A percentile compares a stretch with the other conserved stretches of the same genome.
These are phyloP conservation scores for Lethenteron reissneri DNA, from an alignment of 2,113 vertebrate genomes.

Conservation along the genomic window DNA sequence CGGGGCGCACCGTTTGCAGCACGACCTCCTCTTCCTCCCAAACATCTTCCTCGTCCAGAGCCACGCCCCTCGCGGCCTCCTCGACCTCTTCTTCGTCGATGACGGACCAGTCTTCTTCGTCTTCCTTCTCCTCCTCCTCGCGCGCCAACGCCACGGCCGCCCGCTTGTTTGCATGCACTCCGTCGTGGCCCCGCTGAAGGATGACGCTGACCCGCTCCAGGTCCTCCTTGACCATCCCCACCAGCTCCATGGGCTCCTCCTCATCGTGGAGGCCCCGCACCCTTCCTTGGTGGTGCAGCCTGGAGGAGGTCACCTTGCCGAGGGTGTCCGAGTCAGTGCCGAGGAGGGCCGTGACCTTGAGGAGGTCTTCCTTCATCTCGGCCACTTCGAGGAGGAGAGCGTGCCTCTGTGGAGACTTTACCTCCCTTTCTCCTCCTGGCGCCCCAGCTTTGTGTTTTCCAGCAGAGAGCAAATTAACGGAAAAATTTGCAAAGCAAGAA, in stretches of 20 bases:
- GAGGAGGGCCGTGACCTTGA: not conserved
- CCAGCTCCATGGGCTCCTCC: not conserved
- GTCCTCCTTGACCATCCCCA: not conserved
- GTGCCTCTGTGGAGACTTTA: not conserved
- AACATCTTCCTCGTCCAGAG: too few relatives aligned
- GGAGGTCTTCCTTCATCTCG: conserved; percentile 6
- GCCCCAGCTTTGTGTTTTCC: not conserved
- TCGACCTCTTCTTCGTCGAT: not conserved
- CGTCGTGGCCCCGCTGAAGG: not conserved
- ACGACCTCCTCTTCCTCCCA: too few relatives aligned
- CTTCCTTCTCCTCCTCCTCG: not conserved
- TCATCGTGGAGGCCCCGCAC: not conserved
- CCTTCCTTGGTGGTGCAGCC: not conserved
- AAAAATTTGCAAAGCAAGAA: not conserved
- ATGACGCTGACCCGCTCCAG: conserved; percentile 2
- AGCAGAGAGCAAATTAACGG: conserved; percentile 2
- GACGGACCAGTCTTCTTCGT: not conserved
- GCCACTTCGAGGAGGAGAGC: conserved; percentile 1
- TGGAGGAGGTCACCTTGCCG: not conserved
- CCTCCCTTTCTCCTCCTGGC: too few relatives aligned
- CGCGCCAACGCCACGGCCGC: too few relatives aligned
- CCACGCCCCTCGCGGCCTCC: not conserved
- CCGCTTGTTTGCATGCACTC: too few relatives aligned
- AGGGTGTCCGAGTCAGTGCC: conserved; percentile 5
- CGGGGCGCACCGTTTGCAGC: too few relatives aligned